Conservation (phyloP, 2,888 invertebrate species). For the Ferrisia virgata region DNA sequence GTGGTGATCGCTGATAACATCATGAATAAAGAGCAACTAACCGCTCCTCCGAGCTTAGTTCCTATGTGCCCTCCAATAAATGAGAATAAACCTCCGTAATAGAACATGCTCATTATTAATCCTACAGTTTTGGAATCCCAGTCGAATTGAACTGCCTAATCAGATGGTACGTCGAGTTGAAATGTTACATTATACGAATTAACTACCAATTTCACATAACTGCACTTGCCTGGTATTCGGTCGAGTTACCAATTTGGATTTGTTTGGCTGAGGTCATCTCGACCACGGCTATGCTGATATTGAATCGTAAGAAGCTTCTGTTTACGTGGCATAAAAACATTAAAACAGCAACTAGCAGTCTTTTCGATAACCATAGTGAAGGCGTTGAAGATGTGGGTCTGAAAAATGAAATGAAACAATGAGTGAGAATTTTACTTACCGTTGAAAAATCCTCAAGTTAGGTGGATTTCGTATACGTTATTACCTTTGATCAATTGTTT, state of each 20-base stretch:
- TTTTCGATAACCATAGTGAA: background rate
- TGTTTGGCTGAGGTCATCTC: background rate
- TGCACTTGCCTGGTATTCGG: background rate
- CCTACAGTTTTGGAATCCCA: constrained; percentile 79
- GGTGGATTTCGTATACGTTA: no score
- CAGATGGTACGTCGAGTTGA: background rate
- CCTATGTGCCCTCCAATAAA: constrained; percentile 83
- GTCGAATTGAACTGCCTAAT: constrained; percentile 69
- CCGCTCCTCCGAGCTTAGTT: constrained; percentile 75
- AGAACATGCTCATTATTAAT: constrained; percentile 78
- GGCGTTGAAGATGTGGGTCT: background rate
- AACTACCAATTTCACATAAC: background rate
- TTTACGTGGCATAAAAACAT: background rate
- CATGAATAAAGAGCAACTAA: constrained; percentile 74
- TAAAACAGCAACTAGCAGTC: background rate
- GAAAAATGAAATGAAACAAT: background rate
- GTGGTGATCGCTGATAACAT: constrained; percentile 75
- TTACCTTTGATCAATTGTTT: no score
- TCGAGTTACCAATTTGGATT: background rate
- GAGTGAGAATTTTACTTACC: background rate
- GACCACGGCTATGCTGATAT: background rate
- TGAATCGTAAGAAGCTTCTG: background rate
- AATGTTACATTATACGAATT: background rate
- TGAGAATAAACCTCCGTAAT: constrained; percentile 82
- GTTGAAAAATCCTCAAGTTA: no score